Evolutionary conservation across 2,888 invertebrate species (phyloP).

Genomic region (Arctia plantaginis): DNA sequence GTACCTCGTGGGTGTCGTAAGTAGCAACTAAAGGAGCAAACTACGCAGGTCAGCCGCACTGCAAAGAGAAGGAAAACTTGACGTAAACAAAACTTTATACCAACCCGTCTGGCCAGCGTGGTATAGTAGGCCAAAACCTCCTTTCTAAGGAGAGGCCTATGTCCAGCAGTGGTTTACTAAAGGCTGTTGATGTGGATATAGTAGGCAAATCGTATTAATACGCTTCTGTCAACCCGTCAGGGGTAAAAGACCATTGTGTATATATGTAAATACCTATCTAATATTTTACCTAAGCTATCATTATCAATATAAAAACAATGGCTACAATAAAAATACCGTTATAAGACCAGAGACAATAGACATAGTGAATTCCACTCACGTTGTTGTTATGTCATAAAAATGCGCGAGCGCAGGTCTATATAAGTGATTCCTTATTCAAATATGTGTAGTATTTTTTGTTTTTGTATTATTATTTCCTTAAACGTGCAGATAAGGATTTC

Average conservation of each 20-base stretch:
- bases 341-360: conserved; percentile 39
- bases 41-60: too few species aligned
- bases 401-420: conserved; percentile 38
- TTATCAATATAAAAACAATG: conserved; percentile 20
- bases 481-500: conserved; percentile 44
- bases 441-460: conserved; percentile 42
- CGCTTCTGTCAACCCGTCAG: neutral
- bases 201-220: neutral
- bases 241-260: neutral
- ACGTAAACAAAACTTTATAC: too few species aligned
- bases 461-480: conserved; percentile 47
- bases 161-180: too few species aligned
- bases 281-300: neutral
- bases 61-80: too few species aligned
- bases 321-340: conserved; percentile 35
- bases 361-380: conserved; percentile 45
- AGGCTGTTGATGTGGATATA: too few species aligned
- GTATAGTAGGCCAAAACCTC: too few species aligned
- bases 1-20: too few species aligned
- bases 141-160: too few species aligned
- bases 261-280: neutral
- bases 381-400: conserved; percentile 45
- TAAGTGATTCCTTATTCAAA: conserved; percentile 42
- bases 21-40: too few species aligned
- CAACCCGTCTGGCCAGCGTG: too few species aligned